phyloP scores from a whole-genome alignment of 1,140 invertebrate species.

The Heliconius eleuchia region DNA sequence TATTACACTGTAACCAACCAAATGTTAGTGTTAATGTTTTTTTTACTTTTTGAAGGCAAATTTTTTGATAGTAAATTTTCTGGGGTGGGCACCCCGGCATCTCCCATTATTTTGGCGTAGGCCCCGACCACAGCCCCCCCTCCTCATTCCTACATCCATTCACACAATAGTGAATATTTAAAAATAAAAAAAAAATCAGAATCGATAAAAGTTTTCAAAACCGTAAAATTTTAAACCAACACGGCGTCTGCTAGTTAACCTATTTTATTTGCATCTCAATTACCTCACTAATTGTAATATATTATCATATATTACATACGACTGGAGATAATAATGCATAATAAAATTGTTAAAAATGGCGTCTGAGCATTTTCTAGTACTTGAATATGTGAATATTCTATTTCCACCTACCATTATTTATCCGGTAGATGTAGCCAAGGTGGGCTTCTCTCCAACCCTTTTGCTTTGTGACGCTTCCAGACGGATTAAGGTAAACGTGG shows the following conservation, averaged over 20 bases:
- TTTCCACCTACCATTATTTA: constrained; percentile 15
- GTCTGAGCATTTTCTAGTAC: background rate
- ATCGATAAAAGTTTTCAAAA: too few species aligned
- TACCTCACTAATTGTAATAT: background rate
- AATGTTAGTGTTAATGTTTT: too few species aligned
- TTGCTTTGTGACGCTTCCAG: constrained; percentile 33
- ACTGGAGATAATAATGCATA: background rate
- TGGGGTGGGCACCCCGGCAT: too few species aligned
- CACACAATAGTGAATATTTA: too few species aligned
- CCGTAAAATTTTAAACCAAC: background rate
- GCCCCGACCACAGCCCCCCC: too few species aligned
- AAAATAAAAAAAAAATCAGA: too few species aligned
- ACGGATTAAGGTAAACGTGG: constrained; percentile 28
- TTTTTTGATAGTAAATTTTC: too few species aligned
- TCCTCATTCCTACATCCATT: too few species aligned
- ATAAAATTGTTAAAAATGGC: background rate
- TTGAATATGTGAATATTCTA: background rate
- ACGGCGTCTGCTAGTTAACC: background rate
- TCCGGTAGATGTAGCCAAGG: background rate
- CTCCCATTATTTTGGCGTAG: too few species aligned
- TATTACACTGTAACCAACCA: too few species aligned
- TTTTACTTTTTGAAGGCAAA: too few species aligned
- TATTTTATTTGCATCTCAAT: constrained; percentile 3
- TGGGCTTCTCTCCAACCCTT: constrained; percentile 28
- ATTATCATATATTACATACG: background rate